Evolutionary conservation across 2,888 invertebrate genomes (phyloP).

Genomic region (Microchrysa polita): DNA sequence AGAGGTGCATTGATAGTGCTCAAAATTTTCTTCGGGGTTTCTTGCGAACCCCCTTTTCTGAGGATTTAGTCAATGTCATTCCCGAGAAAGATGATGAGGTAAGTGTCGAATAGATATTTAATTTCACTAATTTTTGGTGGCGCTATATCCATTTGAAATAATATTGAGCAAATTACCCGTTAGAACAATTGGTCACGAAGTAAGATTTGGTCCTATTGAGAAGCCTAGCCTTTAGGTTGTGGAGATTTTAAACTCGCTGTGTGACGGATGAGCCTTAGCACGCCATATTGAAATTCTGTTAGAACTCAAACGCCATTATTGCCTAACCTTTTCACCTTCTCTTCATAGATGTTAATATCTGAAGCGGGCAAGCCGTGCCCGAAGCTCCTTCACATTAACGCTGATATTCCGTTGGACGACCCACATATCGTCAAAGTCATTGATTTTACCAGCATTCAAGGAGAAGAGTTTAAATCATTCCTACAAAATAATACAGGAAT

Average conservation of each 20-base stretch:
- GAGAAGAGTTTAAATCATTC: neutral
- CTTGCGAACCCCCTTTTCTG: neutral
- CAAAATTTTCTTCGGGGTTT: neutral
- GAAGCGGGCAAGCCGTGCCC: neutral
- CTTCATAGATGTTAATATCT: neutral
- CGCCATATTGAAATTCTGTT: no score
- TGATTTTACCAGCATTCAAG: neutral
- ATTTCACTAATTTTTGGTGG: no score
- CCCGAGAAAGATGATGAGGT: neutral
- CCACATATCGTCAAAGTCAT: neutral
- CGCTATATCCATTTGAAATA: no score
- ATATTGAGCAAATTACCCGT: no score
- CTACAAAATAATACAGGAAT: neutral
- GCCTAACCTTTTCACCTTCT: neutral
- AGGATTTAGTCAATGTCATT: neutral
- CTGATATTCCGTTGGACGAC: neutral
- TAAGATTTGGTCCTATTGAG: no score
- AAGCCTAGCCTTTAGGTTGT: no score
- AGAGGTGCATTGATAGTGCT: neutral
- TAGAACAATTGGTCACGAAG: no score
- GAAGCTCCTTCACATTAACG: neutral
- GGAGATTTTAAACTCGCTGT: no score
- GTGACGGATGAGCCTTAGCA: no score
- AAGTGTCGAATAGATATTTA: neutral
- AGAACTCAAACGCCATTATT: neutral